A percentile compares a stretch with the other conserved stretches of the same genome.
These are phyloP conservation scores for Oryzias celebensis DNA, from an alignment of 2,113 vertebrate genomes.

Conservation along the genomic window DNA sequence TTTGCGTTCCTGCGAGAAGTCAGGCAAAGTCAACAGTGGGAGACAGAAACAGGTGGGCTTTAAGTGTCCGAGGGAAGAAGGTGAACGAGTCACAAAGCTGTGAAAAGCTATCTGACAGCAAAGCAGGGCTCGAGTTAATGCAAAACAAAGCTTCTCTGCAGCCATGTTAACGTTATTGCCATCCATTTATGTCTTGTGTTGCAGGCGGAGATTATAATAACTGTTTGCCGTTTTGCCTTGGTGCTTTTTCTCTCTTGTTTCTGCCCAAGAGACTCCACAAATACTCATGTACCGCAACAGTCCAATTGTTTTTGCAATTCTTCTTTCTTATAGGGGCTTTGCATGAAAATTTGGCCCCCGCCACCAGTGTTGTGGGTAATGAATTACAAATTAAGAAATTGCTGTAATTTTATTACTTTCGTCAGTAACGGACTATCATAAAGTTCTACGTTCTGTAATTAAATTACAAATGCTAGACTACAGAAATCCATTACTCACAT, in stretches of 20 bases:
- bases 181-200: constrained; percentile 13
- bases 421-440: too few species aligned
- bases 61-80: constrained; percentile 7
- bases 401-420: too few species aligned
- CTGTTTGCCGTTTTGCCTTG: not conserved
- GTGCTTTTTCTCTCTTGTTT: not conserved
- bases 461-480: too few species aligned
- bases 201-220: constrained; percentile 5
- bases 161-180: constrained; percentile 15
- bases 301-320: too few species aligned
- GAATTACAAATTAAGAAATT: too few species aligned
- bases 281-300: too few species aligned
- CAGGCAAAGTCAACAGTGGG: not conserved
- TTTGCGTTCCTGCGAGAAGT: not conserved
- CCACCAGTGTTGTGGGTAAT: too few species aligned
- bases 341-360: too few species aligned
- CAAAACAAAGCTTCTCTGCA: not conserved
- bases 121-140: not conserved
- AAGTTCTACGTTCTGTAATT: too few species aligned
- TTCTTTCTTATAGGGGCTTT: too few species aligned
- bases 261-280: constrained; percentile 5
- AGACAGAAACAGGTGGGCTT: constrained; percentile 1
- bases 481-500: too few species aligned
- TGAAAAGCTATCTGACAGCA: not conserved
- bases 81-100: not conserved